Evolutionary conservation across 2,888 invertebrate species (phyloP), one percentile per base, ranked within the genome.

Genomic region (Tipula lateralis): DNA sequence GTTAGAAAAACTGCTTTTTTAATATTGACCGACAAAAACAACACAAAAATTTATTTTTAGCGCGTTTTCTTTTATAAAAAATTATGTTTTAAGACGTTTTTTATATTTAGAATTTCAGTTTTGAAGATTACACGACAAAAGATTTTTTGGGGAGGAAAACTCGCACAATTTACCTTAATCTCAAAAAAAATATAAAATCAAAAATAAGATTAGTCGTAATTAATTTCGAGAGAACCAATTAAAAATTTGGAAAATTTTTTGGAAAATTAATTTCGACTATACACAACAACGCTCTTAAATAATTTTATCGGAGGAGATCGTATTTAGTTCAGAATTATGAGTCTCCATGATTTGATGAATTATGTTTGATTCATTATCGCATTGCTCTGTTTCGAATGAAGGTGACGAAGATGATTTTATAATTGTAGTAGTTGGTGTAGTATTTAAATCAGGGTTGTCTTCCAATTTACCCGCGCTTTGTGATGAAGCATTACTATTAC

Each of bases 321-420:
- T 19, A 36, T 66, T 66, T 66, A 66, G 66, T 24, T 66, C 83
- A 83, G 24, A 36, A 83, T 82, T 29, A 82, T 82, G 82, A 82
- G 30, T 82, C 32, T 82, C 82, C 82, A 82, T 82, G 82, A 83
- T 83, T 83, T 83, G 83, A 82, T 82, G 30, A 83, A 83, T 34
- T 19, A 83, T 83, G 30, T 83, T 83, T 83, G 34, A 83, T 83
- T 83, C 34, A 83, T 83, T 36, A 4, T 9, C 19, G 12, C 19
- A 83, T 83, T n/a, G 34, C 24, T 19, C 24, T 24, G 24, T 24
- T n/a, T 83, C 16, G 16, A 83, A 83, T 83, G 83, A 30, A 24
- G 66, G 66, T 19, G 83, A 83, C 34, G 83, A 83, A 83, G 32
- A 34, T 34, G 83, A 36, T 83, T 83, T 83, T 19, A 83, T 83